These are phyloP conservation scores for Nannoperca australis DNA, from an alignment of 2,797 vertebrate species.

Conservation along the genomic window DNA sequence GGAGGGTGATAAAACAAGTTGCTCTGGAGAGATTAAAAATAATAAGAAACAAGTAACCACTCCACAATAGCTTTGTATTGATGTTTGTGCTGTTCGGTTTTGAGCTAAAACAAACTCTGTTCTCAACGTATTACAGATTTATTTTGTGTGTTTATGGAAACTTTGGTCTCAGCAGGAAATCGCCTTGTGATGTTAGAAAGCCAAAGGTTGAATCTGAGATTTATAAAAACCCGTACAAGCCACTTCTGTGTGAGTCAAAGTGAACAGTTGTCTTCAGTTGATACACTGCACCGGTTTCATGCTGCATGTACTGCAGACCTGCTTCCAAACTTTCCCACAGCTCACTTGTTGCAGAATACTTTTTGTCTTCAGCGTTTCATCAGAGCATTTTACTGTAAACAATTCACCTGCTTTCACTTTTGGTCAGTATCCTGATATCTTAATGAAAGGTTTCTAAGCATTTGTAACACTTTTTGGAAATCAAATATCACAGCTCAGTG, in stretches of 20 bases:
- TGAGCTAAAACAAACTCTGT: background rate
- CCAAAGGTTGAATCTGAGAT: background rate
- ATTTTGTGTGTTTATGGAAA: slow-evolving; percentile 2
- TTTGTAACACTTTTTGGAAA: background rate
- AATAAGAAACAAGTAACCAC: background rate
- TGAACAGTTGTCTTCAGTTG: background rate
- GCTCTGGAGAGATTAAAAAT: background rate
- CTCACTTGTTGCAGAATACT: background rate
- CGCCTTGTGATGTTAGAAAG: background rate
- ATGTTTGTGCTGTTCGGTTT: background rate
- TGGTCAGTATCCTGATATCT: background rate
- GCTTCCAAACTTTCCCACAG: background rate
- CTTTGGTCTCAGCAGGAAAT: slow-evolving; percentile 26
- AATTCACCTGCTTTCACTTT: background rate
- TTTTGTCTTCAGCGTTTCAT: background rate
- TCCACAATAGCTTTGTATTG: background rate
- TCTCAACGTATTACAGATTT: no score
- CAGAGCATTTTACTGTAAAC: slow-evolving; percentile 4
- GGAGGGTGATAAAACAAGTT: background rate
- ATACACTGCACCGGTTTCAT: no score
- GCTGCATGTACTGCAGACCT: background rate
- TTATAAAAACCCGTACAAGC: background rate
- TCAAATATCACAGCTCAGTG: background rate
- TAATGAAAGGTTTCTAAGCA: background rate
- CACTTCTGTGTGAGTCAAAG: rapidly evolving